Evolutionary conservation across 2,888 invertebrate species (phyloP).

Genomic region (Mythimna pallens): DNA sequence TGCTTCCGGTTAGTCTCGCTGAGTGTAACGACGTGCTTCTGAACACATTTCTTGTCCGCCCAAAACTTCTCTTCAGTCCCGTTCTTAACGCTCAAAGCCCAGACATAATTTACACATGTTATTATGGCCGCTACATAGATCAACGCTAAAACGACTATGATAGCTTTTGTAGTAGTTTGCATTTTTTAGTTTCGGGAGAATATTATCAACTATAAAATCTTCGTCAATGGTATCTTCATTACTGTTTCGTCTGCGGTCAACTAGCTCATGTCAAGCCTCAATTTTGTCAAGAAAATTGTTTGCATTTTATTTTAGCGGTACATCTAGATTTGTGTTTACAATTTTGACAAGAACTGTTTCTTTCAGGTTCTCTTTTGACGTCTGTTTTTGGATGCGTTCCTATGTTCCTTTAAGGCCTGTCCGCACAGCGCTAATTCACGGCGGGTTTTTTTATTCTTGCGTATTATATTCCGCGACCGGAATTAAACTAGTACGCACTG

Average conservation of each 20-base stretch:
- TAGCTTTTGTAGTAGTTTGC: neutral
- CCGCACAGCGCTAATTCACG: too few species aligned
- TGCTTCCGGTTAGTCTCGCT: neutral
- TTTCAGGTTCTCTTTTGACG: neutral
- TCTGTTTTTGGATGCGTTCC: constrained; percentile 13
- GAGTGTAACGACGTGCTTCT: neutral
- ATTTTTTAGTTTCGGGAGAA: neutral
- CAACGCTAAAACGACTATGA: neutral
- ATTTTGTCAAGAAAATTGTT: neutral
- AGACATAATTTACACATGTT: constrained; percentile 11
- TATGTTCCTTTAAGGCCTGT: neutral
- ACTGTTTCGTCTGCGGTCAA: neutral
- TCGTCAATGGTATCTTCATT: neutral
- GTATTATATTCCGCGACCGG: too few species aligned
- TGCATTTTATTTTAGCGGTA: neutral
- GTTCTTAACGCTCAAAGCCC: neutral
- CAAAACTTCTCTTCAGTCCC: neutral
- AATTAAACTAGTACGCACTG: too few species aligned
- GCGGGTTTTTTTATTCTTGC: too few species aligned
- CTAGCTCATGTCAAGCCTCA: neutral
- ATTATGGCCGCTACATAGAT: constrained; percentile 7
- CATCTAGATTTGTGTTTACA: constrained; percentile 4
- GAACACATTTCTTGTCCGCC: neutral
- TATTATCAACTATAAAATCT: neutral
- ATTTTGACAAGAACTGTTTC: neutral